Percentiles rank a stretch among this genome's conserved stretches.
phyloP scores from a whole-genome alignment of 2,113 vertebrate genomes.

The Thalassarche chlororhynchos region DNA sequence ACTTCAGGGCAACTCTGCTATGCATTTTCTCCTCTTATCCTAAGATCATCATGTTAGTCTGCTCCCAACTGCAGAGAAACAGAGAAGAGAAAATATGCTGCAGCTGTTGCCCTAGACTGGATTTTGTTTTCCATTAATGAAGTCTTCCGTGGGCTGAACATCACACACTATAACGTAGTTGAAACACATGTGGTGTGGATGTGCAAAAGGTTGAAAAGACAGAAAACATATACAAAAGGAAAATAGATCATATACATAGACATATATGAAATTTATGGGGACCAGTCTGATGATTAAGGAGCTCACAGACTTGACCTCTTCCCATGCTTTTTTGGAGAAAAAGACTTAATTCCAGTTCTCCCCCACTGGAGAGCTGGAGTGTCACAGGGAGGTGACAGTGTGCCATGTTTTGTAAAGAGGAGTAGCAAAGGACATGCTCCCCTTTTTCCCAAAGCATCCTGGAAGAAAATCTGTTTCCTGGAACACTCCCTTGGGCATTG shows the following conservation, averaged over 20 bases:
- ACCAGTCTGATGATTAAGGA: not conserved
- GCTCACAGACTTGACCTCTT: not conserved
- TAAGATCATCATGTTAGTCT: not conserved
- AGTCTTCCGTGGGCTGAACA: not conserved
- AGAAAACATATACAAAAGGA: not conserved
- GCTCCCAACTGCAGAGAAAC: not conserved
- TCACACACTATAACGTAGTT: not conserved
- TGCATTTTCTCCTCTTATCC: not conserved
- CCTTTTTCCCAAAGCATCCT: not conserved
- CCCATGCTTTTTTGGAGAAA: not conserved
- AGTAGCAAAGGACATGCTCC: not conserved
- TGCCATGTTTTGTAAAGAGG: not conserved
- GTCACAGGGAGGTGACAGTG: not conserved
- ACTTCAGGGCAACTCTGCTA: not conserved
- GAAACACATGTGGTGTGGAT: not conserved
- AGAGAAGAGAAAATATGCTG: not conserved
- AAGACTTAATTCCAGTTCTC: not conserved
- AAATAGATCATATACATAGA: not conserved
- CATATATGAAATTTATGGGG: not conserved
- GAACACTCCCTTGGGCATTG: not conserved
- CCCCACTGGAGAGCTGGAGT: not conserved
- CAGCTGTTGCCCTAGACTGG: not conserved
- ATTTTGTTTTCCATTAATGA: not conserved
- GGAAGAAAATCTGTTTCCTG: not conserved
- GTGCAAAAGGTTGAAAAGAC: not conserved